phyloP scores from a whole-genome alignment of 2,888 invertebrate species.

The Osmoderma eremita region DNA sequence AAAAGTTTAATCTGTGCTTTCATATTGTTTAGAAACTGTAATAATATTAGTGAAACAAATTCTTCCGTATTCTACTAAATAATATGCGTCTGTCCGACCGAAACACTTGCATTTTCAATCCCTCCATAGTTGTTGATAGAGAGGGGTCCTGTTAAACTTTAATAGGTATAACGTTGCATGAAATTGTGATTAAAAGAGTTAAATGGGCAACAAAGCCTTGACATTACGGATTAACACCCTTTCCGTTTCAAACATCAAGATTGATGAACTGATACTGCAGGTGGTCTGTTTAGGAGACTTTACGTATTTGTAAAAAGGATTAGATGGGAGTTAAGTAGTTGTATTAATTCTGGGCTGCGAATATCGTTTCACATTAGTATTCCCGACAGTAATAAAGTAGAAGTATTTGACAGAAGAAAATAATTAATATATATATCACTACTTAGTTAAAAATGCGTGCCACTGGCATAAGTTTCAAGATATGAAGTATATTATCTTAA shows the following conservation, averaged over 20 bases:
- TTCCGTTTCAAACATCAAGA: conserved; percentile 53
- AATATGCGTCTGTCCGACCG: neutral
- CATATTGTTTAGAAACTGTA: too few relatives aligned
- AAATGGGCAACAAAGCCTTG: conserved; percentile 61
- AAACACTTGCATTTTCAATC: conserved; percentile 25
- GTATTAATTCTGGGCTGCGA: conserved; percentile 10
- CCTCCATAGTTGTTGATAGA: conserved; percentile 5
- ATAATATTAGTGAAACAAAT: too few relatives aligned
- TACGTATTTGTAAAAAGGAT: conserved; percentile 39
- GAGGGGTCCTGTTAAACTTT: conserved; percentile 53
- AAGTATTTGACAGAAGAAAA: neutral
- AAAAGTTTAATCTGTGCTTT: too few relatives aligned
- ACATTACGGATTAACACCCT: conserved; percentile 56
- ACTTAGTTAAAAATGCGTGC: too few relatives aligned
- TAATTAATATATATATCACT: neutral
- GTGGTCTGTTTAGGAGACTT: conserved; percentile 53
- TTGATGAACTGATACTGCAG: conserved; percentile 60
- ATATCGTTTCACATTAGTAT: too few relatives aligned
- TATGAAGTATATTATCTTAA: too few relatives aligned
- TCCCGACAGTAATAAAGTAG: too few relatives aligned
- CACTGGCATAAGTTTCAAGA: too few relatives aligned
- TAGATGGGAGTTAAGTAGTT: conserved; percentile 23
- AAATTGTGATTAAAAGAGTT: conserved; percentile 63
- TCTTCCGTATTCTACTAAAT: too few relatives aligned
- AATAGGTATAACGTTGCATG: conserved; percentile 62